Percentiles rank a stretch among this genome's conserved stretches.
Evolutionary conservation across 2,797 vertebrate genomes (phyloP).

Genomic region (Poecilia velifera): DNA sequence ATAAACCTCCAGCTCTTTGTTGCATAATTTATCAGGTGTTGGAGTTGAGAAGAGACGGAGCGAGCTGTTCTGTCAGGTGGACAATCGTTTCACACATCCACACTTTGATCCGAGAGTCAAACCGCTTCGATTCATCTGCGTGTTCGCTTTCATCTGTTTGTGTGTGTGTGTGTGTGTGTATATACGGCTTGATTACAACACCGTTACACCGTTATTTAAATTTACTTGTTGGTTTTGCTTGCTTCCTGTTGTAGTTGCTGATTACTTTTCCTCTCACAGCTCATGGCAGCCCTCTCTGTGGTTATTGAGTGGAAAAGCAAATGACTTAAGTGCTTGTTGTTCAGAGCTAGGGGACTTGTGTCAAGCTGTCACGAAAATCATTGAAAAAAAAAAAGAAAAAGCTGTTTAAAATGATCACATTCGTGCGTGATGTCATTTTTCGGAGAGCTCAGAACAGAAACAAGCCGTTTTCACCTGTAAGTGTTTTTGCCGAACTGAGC

Average conservation of each 20-base stretch:
- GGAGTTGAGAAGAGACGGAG: not conserved
- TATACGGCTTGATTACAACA: too few species aligned
- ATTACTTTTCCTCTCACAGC: not conserved
- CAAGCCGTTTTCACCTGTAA: not conserved
- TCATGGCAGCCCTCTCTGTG: not conserved
- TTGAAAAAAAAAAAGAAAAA: not conserved
- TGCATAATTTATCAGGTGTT: slow-evolving; percentile 19
- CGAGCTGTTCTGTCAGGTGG: slow-evolving; percentile 13
- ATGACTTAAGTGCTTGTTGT: not conserved
- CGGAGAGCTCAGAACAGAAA: not conserved
- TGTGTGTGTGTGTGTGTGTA: not conserved
- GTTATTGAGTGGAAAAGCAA: not conserved
- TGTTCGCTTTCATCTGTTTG: slow-evolving; percentile 6
- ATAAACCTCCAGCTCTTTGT: slow-evolving; percentile 11
- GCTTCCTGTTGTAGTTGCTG: not conserved
- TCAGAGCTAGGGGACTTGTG: not conserved
- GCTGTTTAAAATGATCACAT: not conserved
- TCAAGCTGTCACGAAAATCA: not conserved
- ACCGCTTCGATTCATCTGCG: not conserved
- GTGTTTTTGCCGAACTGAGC: not conserved
- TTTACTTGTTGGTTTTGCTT: not conserved
- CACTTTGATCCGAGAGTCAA: slow-evolving; percentile 15
- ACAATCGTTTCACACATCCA: slow-evolving; percentile 7
- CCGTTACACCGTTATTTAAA: not conserved
- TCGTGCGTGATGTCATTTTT: not conserved